These are phyloP conservation scores for Chironomus tentans DNA, from an alignment of 2,888 invertebrate genomes.

Conservation along the genomic window DNA sequence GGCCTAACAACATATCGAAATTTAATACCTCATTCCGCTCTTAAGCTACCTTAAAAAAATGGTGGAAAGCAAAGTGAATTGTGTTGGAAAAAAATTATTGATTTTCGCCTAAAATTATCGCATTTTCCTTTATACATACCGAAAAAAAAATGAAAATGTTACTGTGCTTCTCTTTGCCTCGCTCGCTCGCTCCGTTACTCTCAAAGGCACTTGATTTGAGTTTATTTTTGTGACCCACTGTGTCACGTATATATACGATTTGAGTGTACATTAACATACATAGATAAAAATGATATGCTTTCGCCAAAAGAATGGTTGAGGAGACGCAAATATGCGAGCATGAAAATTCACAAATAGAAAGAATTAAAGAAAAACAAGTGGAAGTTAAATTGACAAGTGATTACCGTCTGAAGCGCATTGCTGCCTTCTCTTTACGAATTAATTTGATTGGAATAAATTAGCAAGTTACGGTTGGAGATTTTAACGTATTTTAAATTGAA, in stretches of 20 bases:
- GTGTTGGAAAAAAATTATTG: conserved; percentile 20
- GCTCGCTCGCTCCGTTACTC: background rate
- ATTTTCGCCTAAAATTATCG: conserved; percentile 15
- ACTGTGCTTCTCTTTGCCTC: background rate
- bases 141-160: background rate
- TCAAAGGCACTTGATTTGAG: background rate
- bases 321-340: background rate
- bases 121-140: background rate
- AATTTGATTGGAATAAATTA: too few species aligned
- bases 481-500: too few species aligned
- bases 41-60: background rate
- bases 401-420: too few species aligned
- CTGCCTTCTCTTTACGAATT: too few species aligned
- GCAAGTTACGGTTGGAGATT: too few species aligned
- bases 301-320: background rate
- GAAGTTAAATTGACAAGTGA: too few species aligned
- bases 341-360: background rate
- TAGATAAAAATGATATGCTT: background rate
- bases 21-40: background rate
- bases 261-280: background rate
- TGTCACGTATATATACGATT: background rate
- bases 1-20: background rate
- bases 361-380: too few species aligned
- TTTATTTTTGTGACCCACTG: background rate
- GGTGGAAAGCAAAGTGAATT: conserved; percentile 10